A percentile compares a stretch with the other conserved stretches of the same genome.
phyloP scores from a whole-genome alignment of 2,113 vertebrate genomes.

The Dendrocopos noguchii region DNA sequence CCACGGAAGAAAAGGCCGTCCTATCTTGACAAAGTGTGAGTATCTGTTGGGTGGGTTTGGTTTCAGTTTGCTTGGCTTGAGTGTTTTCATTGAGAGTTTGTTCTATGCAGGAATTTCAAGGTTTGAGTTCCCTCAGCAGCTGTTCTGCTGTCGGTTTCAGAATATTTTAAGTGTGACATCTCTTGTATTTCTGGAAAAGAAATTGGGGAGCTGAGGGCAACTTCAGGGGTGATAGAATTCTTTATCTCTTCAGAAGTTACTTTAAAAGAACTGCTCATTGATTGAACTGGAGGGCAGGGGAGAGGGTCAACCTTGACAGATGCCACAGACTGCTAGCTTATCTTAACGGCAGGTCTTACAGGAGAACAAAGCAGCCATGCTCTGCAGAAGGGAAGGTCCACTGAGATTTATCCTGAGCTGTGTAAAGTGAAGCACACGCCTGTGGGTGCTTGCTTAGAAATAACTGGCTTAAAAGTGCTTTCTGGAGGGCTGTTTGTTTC shows the following conservation, averaged over 20 bases:
- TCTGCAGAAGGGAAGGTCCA: background rate
- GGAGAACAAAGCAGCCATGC: background rate
- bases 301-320: background rate
- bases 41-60: constrained; percentile 9
- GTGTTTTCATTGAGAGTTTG: background rate
- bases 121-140: background rate
- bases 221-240: background rate
- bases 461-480: background rate
- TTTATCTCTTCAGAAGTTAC: background rate
- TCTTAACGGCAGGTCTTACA: background rate
- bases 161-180: background rate
- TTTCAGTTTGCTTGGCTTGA: too few species aligned
- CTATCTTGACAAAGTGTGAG: constrained; percentile 83
- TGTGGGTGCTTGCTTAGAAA: background rate
- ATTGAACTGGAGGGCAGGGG: background rate
- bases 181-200: background rate
- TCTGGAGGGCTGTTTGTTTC: background rate
- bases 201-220: background rate
- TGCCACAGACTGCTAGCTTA: background rate
- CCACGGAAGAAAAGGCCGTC: constrained; percentile 81
- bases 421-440: background rate
- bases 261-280: accelerated
- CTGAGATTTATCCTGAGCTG: background rate
- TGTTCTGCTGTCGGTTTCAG: background rate
- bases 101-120: background rate